Percentiles rank a stretch among this genome's conserved stretches.
Evolutionary conservation across 2,113 vertebrate species (phyloP).

Genomic region (Trichechus manatus): DNA sequence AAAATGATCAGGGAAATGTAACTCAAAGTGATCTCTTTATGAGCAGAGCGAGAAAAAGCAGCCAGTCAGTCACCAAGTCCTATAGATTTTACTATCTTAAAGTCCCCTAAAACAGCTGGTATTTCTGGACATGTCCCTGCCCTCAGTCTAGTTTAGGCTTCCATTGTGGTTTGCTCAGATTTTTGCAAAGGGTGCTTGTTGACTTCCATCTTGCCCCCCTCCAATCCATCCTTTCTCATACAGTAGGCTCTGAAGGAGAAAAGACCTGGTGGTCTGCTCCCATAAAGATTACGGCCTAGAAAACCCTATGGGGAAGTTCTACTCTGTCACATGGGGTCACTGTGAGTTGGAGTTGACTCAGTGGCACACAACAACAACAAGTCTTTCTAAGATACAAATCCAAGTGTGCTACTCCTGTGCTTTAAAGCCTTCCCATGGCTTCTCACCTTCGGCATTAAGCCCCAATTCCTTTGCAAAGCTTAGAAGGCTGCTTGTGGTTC

Average conservation of each 20-base stretch:
- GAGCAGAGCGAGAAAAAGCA: background rate
- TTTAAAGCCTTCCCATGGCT: fast-evolving
- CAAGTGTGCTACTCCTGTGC: background rate
- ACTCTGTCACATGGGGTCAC: background rate
- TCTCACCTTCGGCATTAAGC: background rate
- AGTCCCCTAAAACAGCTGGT: background rate
- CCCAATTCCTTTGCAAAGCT: background rate
- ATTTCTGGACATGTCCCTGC: background rate
- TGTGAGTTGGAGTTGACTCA: background rate
- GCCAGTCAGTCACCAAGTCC: background rate
- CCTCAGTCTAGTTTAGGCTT: background rate
- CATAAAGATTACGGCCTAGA: background rate
- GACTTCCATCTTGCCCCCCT: background rate
- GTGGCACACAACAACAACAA: background rate
- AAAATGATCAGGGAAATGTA: background rate
- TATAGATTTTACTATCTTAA: background rate
- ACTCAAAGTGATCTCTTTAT: background rate
- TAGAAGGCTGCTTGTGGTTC: background rate
- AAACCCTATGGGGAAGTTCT: background rate
- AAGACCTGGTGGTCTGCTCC: background rate
- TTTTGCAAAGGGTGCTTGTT: background rate
- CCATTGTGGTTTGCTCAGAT: background rate
- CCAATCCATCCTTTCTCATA: background rate
- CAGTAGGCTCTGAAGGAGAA: background rate
- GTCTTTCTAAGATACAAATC: background rate